These are phyloP conservation scores for Alauda arvensis DNA, from an alignment of 2,797 vertebrate species.

Conservation along the genomic window DNA sequence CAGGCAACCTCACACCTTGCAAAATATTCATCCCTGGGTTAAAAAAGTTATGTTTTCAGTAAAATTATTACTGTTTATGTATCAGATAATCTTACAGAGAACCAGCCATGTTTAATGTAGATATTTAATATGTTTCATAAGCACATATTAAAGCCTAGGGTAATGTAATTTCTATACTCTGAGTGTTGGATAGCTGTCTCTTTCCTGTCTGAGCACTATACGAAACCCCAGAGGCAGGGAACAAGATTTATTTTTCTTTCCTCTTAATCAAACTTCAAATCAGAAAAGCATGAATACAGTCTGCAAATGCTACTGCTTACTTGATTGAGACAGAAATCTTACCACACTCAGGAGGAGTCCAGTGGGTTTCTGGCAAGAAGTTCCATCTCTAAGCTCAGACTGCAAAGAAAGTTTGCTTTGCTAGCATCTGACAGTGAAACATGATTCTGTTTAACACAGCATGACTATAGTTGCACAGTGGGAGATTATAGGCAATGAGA, in stretches of 20 bases:
- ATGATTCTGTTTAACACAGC: neutral
- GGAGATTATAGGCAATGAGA: neutral
- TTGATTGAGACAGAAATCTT: neutral
- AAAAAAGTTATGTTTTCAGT: neutral
- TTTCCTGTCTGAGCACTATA: neutral
- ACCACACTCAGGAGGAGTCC: neutral
- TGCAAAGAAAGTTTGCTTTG: slow-evolving; percentile 7
- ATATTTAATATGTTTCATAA: neutral
- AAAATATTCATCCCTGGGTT: neutral
- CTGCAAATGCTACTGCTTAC: neutral
- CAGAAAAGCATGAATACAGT: neutral
- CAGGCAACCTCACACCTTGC: neutral
- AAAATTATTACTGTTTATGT: neutral
- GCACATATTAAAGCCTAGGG: neutral
- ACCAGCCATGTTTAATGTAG: neutral
- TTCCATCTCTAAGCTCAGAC: neutral
- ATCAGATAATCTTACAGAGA: neutral
- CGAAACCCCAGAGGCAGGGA: neutral
- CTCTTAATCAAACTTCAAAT: neutral
- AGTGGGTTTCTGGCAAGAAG: neutral
- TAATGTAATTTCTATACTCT: neutral
- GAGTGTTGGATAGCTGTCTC: neutral
- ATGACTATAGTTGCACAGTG: neutral
- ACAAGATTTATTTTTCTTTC: neutral
- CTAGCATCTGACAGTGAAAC: slow-evolving; percentile 15